Conservation (phyloP, 2,797 vertebrate species). For the Darevskia nairensis region DNA sequence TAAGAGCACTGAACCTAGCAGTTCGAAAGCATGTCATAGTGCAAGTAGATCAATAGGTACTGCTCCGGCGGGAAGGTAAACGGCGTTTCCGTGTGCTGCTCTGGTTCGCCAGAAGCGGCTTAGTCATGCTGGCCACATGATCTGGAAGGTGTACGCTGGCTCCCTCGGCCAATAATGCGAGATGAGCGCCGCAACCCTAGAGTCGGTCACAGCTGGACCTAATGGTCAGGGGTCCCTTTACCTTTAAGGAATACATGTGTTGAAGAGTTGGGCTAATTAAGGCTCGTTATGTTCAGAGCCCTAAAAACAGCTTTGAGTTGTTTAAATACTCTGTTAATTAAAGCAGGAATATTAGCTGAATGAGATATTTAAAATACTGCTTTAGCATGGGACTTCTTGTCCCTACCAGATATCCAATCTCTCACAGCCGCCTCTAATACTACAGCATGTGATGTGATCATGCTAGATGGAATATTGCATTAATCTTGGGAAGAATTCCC, state of each 20-base stretch:
- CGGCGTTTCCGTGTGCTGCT: too few species aligned
- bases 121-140: too few species aligned
- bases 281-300: not conserved
- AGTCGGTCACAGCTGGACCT: too few species aligned
- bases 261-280: conserved; percentile 4
- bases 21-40: too few species aligned
- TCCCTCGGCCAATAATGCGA: too few species aligned
- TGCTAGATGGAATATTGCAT: not conserved
- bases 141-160: too few species aligned
- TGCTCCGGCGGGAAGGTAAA: too few species aligned
- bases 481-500: not conserved
- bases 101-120: too few species aligned
- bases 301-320: not conserved
- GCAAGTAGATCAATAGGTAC: too few species aligned
- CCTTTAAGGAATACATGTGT: not conserved
- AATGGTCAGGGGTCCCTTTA: too few species aligned
- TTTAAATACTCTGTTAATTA: not conserved
- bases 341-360: not conserved
- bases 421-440: not conserved
- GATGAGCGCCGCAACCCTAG: too few species aligned
- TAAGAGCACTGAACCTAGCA: not conserved
- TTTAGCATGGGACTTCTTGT: not conserved
- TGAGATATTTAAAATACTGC: not conserved
- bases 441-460: not conserved
- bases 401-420: not conserved